Evolutionary conservation across 2,888 invertebrate genomes (phyloP).

Genomic region (Xestia c-nigrum): DNA sequence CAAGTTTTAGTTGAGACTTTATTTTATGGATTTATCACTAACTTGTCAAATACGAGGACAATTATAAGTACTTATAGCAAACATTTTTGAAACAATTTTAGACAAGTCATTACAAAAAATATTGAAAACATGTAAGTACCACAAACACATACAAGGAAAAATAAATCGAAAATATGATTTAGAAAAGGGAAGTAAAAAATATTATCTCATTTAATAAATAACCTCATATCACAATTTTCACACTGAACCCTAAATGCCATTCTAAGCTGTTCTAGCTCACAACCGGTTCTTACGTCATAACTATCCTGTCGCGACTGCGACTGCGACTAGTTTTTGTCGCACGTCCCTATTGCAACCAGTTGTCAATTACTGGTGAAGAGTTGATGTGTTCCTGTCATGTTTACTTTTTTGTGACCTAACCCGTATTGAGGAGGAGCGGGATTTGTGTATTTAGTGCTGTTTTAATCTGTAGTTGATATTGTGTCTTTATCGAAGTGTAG

Average conservation of each 20-base stretch:
- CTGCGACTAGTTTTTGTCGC: constrained; percentile 36
- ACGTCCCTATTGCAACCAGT: constrained; percentile 25
- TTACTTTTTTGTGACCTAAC: constrained; percentile 25
- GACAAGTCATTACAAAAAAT: neutral
- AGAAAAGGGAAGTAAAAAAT: neutral
- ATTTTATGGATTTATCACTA: neutral
- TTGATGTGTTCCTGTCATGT: constrained; percentile 46
- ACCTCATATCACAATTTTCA: neutral
- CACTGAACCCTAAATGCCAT: constrained; percentile 44
- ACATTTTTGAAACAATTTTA: neutral
- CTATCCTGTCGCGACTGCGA: constrained; percentile 4
- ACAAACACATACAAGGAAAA: neutral
- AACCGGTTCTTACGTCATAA: constrained; percentile 48
- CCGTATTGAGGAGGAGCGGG: constrained; percentile 12
- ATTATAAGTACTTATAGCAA: neutral
- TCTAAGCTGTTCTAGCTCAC: constrained; percentile 14
- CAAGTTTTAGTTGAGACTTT: neutral
- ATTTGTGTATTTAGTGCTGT: constrained; percentile 21
- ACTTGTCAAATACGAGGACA: neutral
- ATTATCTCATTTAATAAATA: neutral
- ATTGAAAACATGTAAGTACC: neutral
- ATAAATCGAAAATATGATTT: neutral
- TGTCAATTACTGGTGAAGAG: constrained; percentile 52
- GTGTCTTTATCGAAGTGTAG: neutral
- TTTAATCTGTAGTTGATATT: neutral